phyloP scores from a whole-genome alignment of 1,140 invertebrate genomes.

The Microplitis demolitor region DNA sequence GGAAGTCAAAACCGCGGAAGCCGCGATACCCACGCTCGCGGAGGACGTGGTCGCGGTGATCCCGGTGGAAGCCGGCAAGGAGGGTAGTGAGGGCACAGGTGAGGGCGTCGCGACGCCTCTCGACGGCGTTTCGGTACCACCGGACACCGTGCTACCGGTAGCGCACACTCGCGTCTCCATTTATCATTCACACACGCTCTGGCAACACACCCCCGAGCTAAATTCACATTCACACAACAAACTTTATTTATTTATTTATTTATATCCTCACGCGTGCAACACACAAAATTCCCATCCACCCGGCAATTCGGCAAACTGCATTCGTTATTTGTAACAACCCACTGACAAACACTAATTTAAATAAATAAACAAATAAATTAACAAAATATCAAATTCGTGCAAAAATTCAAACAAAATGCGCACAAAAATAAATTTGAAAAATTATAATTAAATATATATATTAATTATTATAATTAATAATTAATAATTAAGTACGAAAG shows the following conservation, averaged over 20 bases:
- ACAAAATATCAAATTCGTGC: background rate
- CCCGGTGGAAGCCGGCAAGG: conserved; percentile 43
- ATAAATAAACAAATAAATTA: conserved; percentile 18
- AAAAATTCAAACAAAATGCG: background rate
- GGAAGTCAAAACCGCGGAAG: conserved; percentile 30
- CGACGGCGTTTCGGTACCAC: conserved; percentile 32
- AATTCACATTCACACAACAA: conserved; percentile 8
- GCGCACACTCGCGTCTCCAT: conserved; percentile 32
- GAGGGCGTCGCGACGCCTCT: conserved; percentile 51
- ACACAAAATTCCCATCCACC: background rate
- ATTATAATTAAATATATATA: background rate
- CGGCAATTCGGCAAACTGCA: background rate
- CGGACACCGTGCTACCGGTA: conserved; percentile 18
- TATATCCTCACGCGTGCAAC: conserved; percentile 3
- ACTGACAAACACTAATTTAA: background rate
- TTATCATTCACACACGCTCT: conserved; percentile 18
- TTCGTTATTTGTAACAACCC: conserved; percentile 2
- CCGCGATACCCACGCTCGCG: background rate
- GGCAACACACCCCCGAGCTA: conserved; percentile 25
- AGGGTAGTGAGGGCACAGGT: conserved; percentile 47
- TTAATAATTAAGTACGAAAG: background rate
- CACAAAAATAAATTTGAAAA: background rate
- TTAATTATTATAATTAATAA: background rate
- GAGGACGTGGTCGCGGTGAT: conserved; percentile 30
- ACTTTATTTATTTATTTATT: conserved; percentile 32